These are phyloP conservation scores for Isaurus tuberculatus DNA, from an alignment of 92 coral and sea anemone genomes.

Conservation along the genomic window DNA sequence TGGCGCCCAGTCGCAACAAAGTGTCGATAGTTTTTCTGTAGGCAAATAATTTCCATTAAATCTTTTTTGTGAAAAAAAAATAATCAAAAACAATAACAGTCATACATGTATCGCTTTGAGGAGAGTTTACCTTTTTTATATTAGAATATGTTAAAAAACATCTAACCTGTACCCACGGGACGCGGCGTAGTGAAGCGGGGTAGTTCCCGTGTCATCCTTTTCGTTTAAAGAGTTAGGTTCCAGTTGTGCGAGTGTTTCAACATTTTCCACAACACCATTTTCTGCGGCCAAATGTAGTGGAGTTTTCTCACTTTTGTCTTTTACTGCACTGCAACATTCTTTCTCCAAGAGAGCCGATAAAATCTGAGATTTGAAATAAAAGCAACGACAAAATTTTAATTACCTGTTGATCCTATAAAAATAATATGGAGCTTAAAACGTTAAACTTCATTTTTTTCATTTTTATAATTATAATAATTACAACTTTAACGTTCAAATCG, in stretches of 20 bases:
- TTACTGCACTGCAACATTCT: conserved; percentile 12
- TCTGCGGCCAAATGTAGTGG: conserved; percentile 80
- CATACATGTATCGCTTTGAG: not conserved
- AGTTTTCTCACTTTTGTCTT: conserved; percentile 64
- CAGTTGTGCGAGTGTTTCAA: conserved; percentile 56
- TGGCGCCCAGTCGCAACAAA: conserved; percentile 53
- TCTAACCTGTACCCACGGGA: conserved; percentile 70
- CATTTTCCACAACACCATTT: conserved; percentile 62
- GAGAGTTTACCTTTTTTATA: not conserved
- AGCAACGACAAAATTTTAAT: too few relatives aligned
- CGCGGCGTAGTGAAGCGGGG: conserved; percentile 81
- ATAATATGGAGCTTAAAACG: too few relatives aligned
- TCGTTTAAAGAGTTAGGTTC: conserved; percentile 41
- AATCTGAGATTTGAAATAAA: conserved; percentile 47
- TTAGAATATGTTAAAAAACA: not conserved
- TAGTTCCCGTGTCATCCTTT: conserved; percentile 61
- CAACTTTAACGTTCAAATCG: too few relatives aligned
- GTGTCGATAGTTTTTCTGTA: conserved; percentile 70
- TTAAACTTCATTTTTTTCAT: too few relatives aligned
- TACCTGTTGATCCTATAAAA: too few relatives aligned
- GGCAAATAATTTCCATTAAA: not conserved
- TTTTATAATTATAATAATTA: too few relatives aligned
- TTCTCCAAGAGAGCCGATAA: conserved; percentile 53
- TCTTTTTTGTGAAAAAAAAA: too few relatives aligned
- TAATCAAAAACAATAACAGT: not conserved